Base-by-base conservation (phyloP, 2,797 vertebrate genomes). In the Helostoma temminkii region DNA sequence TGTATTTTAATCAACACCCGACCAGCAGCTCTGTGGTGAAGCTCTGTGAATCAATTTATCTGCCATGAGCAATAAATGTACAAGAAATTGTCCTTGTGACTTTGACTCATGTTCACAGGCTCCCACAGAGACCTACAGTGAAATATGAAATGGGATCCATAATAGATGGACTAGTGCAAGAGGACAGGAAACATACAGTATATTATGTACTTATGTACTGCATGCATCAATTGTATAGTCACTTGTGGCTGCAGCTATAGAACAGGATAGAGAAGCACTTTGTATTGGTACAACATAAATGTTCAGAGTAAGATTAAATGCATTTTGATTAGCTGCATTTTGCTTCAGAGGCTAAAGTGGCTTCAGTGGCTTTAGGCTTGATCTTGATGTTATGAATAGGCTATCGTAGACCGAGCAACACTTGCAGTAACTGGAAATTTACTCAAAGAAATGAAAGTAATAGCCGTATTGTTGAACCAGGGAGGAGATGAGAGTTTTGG, bases 61-160 rank as follows among this genome's bases (percentile, higher is more conserved):
- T 66, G 46, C 63, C 37, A 63, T 52, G 43, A 56, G 54, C 61
- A 65, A 67, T 73, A 71, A 34, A 59, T 37, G 18, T n/a, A 37
- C 15, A 56, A 50, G 49, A 47, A 76, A 76, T 69, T 60, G 58
- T 63, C 50, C 19, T 32, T 68, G 43, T 67, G 54, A 59, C 69
- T 56, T 42, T 26, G 57, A 79, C 53, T 30, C 24, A 78, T 59
- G 49, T 50, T 48, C 73, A 50, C 12, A 71, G 18, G 39, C 30
- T 62, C 39, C 21, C 1, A 37, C 16, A 37, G 45, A 19, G 60
- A 61, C 46, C 19, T 69, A 43, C 18, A 19, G 47, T 65, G 47
- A 70, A 73, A 49, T 46, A 49, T 26, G 48, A 14, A 43, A 60
- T 19, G 11, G 18, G 3, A 21, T 0, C 11, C 0, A 15, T 28